Evolutionary conservation across 2,888 invertebrate species (phyloP), one percentile per base, ranked within the genome.

Genomic region (Thecocarcelia acutangulata): DNA sequence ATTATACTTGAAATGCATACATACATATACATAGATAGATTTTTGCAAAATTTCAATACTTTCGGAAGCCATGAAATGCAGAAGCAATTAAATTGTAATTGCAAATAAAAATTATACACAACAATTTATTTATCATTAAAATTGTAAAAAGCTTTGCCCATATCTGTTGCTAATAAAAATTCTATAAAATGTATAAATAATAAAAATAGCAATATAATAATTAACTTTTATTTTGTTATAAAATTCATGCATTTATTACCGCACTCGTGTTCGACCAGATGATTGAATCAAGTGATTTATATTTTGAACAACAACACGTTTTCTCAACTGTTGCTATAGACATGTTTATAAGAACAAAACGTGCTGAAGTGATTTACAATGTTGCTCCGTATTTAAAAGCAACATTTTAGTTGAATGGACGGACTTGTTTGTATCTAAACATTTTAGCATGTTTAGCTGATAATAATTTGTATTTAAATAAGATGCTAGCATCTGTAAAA

Each of bases 81-180:
- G 52, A 28, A 56, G 24, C 46, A 56, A 74, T 64, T 64, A 74
- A 74, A 46, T 56, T 37, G 37, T 37, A 37, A 73, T 64, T 37
- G 37, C 24, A 37, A 73, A 56, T 73, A 54, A 33, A 42, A 54
- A 19, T 19, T 13, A n/a, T 6, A 44, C 52, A 40, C 6, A 46
- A 1, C 17, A 1, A 33, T 19, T 46, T 59, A 54, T 15, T 17
- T 28, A 40, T 52, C 42, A 42, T 28, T 46, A 56, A 46, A 69
- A 72, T 50, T 61, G 59, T 13, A 40, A 48, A 64, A 33, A 33
- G 28, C 19, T 28, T 13, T 59, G 13, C 37, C 44, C 5, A 44
- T 37, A 68, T 42, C 6, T 17, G 24, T 4, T 42, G 48, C 40
- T 33, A 48, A 75, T 59, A 15, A 44, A 59, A 52, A 42, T 4